Evolutionary conservation across 2,888 invertebrate species (phyloP).

Genomic region (Norana najaformis): DNA sequence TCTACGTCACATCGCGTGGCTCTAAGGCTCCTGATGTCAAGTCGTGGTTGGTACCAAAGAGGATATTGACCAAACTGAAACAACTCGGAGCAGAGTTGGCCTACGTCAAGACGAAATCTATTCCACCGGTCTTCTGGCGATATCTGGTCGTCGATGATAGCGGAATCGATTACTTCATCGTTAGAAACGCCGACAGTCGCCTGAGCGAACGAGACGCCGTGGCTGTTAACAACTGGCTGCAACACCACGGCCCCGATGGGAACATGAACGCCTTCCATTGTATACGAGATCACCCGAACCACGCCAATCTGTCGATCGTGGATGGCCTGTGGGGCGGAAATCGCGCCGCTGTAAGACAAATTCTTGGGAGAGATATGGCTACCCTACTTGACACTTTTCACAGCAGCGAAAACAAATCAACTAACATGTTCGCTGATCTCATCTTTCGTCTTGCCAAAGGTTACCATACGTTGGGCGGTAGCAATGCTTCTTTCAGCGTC

Average conservation of each 20-base stretch:
- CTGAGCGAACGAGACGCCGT: conserved; percentile 29
- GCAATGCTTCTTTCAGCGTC: conserved; percentile 21
- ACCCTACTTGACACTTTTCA: background rate
- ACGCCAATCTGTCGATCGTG: conserved; percentile 29
- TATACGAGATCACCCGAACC: conserved; percentile 41
- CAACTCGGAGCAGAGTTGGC: conserved; percentile 38
- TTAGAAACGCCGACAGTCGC: conserved; percentile 28
- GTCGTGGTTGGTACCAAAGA: conserved; percentile 32
- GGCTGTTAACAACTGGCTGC: conserved; percentile 26
- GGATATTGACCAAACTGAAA: conserved; percentile 37
- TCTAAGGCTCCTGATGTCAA: conserved; percentile 16
- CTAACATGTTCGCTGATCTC: background rate
- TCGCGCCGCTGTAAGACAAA: background rate
- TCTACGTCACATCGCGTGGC: conserved; percentile 37
- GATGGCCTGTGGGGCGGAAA: conserved; percentile 42
- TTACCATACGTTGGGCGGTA: background rate
- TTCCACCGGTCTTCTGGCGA: conserved; percentile 34
- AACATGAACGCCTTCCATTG: conserved; percentile 35
- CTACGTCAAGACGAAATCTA: background rate
- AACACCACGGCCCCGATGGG: background rate
- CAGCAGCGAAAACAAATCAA: background rate
- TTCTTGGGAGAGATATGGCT: background rate
- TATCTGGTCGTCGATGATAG: conserved; percentile 36
- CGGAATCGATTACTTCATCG: conserved; percentile 32
- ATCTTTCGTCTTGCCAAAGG: background rate